Conservation (phyloP, 2,888 invertebrate species). For the Globia sparganii region DNA sequence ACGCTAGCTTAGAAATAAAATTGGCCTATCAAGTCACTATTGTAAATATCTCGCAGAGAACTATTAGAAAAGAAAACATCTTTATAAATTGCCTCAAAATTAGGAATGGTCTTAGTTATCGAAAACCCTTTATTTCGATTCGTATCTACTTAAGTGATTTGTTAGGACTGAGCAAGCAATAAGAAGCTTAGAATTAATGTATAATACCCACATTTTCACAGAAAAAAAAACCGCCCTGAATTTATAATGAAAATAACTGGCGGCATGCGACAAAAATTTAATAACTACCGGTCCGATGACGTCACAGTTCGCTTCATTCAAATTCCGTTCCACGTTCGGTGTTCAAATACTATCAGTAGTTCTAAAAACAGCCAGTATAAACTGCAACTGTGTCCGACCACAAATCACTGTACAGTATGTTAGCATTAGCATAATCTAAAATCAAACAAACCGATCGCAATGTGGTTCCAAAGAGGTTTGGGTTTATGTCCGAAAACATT, state of each 20-base stretch:
- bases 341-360: conserved; percentile 48
- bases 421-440: conserved; percentile 66
- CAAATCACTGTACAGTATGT: conserved; percentile 59
- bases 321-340: conserved; percentile 38
- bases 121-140: neutral
- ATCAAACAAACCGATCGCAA: conserved; percentile 58
- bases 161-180: neutral
- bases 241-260: conserved; percentile 8
- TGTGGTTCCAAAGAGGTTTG: conserved; percentile 56
- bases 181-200: neutral
- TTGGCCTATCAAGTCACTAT: neutral
- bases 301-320: conserved; percentile 13
- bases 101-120: neutral
- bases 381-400: conserved; percentile 60
- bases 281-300: conserved; percentile 14
- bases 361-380: conserved; percentile 48
- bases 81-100: neutral
- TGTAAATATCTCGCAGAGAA: neutral
- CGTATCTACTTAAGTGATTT: neutral
- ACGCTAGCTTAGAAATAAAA: conserved; percentile 1
- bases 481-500: conserved; percentile 56
- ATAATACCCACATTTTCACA: neutral
- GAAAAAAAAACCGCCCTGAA: neutral
- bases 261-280: neutral
- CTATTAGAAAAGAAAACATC: neutral